These are phyloP conservation scores for Ophioderma brevispina DNA, from an alignment of 35 echinoderm and acorn worm species.

Conservation along the genomic window DNA sequence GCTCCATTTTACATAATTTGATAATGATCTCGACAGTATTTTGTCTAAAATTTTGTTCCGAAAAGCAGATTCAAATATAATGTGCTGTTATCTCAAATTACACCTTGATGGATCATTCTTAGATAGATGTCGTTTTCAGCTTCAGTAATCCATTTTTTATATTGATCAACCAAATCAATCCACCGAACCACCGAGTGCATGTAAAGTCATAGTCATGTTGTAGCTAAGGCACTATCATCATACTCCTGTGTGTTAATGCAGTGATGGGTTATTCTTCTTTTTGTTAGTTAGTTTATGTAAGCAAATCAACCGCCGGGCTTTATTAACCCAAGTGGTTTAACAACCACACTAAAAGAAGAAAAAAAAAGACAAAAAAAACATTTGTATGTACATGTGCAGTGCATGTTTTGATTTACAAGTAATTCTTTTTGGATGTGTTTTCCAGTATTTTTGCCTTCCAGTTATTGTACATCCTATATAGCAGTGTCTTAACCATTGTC, in stretches of 20 bases:
- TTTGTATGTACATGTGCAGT: not conserved
- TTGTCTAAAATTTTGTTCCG: too few species aligned
- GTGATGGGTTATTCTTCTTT: not conserved
- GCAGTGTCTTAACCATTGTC: constrained; percentile 3
- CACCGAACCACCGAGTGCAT: not conserved
- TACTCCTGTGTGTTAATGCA: not conserved
- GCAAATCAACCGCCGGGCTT: not conserved
- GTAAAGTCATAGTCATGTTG: too few species aligned
- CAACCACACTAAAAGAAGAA: too few species aligned
- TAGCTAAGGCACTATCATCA: not conserved
- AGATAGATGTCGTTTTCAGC: not conserved
- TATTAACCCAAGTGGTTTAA: not conserved
- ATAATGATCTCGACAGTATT: too few species aligned
- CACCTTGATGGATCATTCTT: too few species aligned
- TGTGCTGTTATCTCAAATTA: too few species aligned
- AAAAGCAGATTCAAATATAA: too few species aligned
- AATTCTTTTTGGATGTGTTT: not conserved
- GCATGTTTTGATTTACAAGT: not conserved
- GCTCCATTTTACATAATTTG: too few species aligned
- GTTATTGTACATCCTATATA: not conserved
- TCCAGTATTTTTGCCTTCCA: constrained; percentile 8
- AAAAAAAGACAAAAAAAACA: too few species aligned
- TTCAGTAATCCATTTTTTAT: not conserved
- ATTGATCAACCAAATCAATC: not conserved
- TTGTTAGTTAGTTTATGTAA: not conserved